Evolutionary conservation across 2,888 invertebrate species (phyloP), one percentile per base, ranked within the genome.

Genomic region (Drosophila mettleri): DNA sequence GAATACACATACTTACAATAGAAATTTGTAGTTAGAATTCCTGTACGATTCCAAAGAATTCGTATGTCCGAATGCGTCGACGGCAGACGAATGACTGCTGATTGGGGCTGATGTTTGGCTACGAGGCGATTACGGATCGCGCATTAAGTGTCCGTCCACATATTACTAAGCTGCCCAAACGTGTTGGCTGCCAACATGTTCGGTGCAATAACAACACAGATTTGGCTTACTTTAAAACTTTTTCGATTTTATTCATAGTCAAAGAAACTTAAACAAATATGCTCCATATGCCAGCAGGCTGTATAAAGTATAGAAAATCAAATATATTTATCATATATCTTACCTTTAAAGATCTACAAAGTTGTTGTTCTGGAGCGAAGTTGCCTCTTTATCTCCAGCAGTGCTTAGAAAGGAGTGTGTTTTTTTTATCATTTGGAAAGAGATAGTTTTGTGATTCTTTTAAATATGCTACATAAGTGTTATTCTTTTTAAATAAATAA

Each of bases 161-260:
- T 57, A 46, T 53, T 46, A 49, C 60, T 48, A 54, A 69, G 53
- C 64, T 55, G 57, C 49, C 24, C 36, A 20, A 48, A 79, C 81
- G 46, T 79, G 81, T 79, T 74, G 55, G 63, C 55, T 54, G 48
- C 49, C 65, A 81, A 77, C 81, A 85, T 77, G 81, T 85, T 81
- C 51, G 85, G 16, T 53, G n/a, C 45, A 74, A 70, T 70, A 43
- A 66, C 41, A 80, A 80, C 55, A 69, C 59, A 51, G 51, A 39
- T 65, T 55, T 69, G 46, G 57, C 49, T 31, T 14, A 0, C 22
- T 43, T 18, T 33, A 38, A 27, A 33, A 27, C 7, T n/a, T n/a
- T 45, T 59, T 55, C 33, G 16, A 31, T 57, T 68, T 67, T 70
- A 70, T 70, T 69, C 33, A 45, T 16, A 34, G 9, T 18, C 16